phyloP scores from a whole-genome alignment of 2,797 vertebrate species.

The Diplodus puntazzo region DNA sequence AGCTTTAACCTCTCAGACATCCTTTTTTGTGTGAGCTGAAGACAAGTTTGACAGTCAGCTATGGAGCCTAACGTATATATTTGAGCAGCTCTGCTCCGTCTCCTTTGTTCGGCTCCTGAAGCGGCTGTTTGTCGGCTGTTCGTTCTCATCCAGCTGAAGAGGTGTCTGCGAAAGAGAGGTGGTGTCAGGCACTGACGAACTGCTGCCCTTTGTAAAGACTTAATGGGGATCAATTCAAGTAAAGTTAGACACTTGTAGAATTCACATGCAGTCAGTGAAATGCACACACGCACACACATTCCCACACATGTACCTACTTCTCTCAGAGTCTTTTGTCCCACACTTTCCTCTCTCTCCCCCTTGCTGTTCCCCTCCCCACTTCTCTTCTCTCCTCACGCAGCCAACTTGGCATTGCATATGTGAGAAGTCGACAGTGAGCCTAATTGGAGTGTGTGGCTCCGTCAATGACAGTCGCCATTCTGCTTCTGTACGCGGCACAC shows the following conservation, averaged over 20 bases:
- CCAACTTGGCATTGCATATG: conserved; percentile 67
- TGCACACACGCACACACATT: conserved; percentile 20
- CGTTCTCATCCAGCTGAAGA: conserved; percentile 44
- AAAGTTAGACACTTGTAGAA: conserved; percentile 54
- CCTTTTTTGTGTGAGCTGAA: conserved; percentile 1
- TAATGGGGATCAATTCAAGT: conserved; percentile 66
- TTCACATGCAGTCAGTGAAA: conserved; percentile 24
- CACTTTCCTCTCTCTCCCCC: conserved; percentile 23
- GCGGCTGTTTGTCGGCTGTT: conserved; percentile 45
- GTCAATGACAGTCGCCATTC: conserved; percentile 68
- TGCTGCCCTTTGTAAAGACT: conserved; percentile 60
- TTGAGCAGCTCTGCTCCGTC: conserved; percentile 30
- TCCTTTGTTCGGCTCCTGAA: conserved; percentile 48
- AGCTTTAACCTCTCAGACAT: conserved; percentile 35
- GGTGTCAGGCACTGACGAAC: conserved; percentile 57
- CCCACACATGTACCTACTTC: conserved; percentile 27
- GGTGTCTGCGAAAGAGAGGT: conserved; percentile 50
- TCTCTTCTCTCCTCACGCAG: conserved; percentile 32
- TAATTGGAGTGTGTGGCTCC: conserved; percentile 78
- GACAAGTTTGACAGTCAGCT: conserved; percentile 51
- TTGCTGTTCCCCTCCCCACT: conserved; percentile 19
- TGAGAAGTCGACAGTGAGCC: conserved; percentile 74
- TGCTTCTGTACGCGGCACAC: conserved; percentile 59
- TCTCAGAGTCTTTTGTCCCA: conserved; percentile 19
- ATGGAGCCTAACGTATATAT: conserved; percentile 40